Evolutionary conservation across 2,797 vertebrate species (phyloP), one percentile per base, ranked within the genome.

Genomic region (Coregonus ussuriensis): DNA sequence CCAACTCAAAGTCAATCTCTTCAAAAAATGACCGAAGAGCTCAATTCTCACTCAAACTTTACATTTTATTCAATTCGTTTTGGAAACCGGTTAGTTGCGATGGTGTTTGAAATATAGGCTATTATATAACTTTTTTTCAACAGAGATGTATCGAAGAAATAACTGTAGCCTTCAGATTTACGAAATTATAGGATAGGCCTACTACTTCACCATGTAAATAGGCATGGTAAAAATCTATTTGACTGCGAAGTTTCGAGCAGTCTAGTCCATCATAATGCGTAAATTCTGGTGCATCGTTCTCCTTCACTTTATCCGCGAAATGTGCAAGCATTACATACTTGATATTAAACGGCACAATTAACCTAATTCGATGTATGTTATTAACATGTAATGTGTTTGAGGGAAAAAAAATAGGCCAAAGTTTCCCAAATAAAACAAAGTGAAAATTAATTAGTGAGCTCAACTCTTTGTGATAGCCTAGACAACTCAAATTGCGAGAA

Each of bases 401-500:
- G 41, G 1, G 1, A 9, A 66, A 67, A 35, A 31, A 67, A 16
- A 31, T 14, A 2, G 0, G 6, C 15, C 16, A n/a, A 18, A 18
- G 4, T 6, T 59, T n/a, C 54, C n/a, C 54, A 59, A 59, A 59
- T 16, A 59, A 59, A 59, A 16, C 3, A 73, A 31, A 72, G 37
- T 25, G 41, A 71, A 68, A 74, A 77, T 66, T 66, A 4, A 71
- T 77, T 41, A 75, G 35, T 37, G 59, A 74, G 71, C 66, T 65
- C 11, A 11, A 79, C 74, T 79, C 68, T 13, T 75, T 53, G 74
- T 56, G 54, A 56, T 56, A 16, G 4, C 54, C 80, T 47, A 29
- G 7, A 70, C 25, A 63, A 11, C 53, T 66, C 6, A 66, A 79
- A 77, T 54, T 56, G 74, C 47, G 16, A 35, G 51, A 92, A 91